A percentile compares a stretch with the other conserved stretches of the same genome.
phyloP scores from a whole-genome alignment of 2,797 vertebrate genomes.

The Lagodon rhomboides region DNA sequence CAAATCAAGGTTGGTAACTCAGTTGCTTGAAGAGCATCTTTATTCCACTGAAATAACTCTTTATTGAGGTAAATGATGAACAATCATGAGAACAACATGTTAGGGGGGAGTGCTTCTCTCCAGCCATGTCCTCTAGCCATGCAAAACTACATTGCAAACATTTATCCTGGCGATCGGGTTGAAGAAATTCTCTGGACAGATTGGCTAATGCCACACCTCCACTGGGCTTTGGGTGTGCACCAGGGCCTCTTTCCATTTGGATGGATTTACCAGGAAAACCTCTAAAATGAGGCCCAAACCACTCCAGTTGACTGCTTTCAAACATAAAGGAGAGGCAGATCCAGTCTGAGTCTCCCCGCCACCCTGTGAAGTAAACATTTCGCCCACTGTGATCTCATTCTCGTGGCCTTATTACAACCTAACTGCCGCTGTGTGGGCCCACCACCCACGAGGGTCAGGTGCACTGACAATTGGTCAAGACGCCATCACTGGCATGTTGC shows the following conservation, averaged over 20 bases:
- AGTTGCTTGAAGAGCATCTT: neutral
- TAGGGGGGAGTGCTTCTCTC: neutral
- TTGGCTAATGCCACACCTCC: neutral
- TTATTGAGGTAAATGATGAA: neutral
- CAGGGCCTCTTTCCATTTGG: neutral
- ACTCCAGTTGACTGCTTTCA: neutral
- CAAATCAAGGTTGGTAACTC: neutral
- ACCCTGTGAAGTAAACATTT: neutral
- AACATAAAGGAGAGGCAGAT: neutral
- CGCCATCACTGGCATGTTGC: neutral
- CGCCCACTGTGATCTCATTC: neutral
- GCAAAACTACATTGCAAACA: no score
- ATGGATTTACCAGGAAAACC: neutral
- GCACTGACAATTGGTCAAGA: neutral
- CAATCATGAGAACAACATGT: neutral
- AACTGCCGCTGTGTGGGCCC: neutral
- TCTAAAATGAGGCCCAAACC: neutral
- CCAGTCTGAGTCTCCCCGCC: neutral
- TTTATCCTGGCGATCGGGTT: no score
- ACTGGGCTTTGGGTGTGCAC: neutral
- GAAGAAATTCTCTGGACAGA: neutral
- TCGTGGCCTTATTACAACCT: neutral
- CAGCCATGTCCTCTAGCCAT: no score
- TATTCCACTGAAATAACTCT: neutral
- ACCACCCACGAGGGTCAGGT: neutral